phyloP scores from a whole-genome alignment of 2,113 vertebrate genomes.

The Brachionichthys hirsutus region DNA sequence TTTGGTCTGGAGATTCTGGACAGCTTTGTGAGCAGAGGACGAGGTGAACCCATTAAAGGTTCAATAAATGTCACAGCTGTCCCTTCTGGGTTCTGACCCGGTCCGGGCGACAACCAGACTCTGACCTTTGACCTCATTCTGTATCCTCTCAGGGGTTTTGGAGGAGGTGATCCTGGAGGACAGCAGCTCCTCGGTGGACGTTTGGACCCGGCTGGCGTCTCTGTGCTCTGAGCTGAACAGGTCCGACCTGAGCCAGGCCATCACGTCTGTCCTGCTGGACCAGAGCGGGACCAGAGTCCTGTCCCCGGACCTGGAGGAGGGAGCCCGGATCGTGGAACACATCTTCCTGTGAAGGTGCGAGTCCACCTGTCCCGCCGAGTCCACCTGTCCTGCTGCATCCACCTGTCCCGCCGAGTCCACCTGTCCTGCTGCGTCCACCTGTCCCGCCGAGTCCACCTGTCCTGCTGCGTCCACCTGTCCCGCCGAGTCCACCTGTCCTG shows the following conservation, averaged over 20 bases:
- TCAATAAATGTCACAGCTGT: too few relatives aligned
- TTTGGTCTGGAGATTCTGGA: conserved; percentile 52
- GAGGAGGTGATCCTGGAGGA: conserved; percentile 45
- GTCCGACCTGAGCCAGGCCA: conserved; percentile 23
- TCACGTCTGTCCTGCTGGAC: conserved; percentile 35
- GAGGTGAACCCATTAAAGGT: conserved; percentile 14
- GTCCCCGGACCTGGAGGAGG: conserved; percentile 41
- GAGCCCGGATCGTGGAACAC: conserved; percentile 45
- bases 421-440: too few relatives aligned
- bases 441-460: too few relatives aligned
- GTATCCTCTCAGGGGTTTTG: conserved; percentile 34
- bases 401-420: too few relatives aligned
- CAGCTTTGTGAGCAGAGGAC: conserved; percentile 13
- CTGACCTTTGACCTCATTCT: background rate
- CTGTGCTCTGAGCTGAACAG: conserved; percentile 31
- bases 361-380: too few relatives aligned
- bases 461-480: too few relatives aligned
- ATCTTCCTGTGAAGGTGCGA: conserved; percentile 56
- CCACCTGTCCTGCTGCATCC: too few relatives aligned
- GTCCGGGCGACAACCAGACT: too few relatives aligned
- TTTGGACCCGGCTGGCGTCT: conserved; percentile 27
- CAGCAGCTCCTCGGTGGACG: conserved; percentile 19
- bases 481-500: too few relatives aligned
- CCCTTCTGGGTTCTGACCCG: too few relatives aligned
- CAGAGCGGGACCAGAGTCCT: conserved; percentile 35